These are phyloP conservation scores for Dunckerocampus dactyliophorus DNA, from an alignment of 2,113 vertebrate genomes.

Conservation along the genomic window DNA sequence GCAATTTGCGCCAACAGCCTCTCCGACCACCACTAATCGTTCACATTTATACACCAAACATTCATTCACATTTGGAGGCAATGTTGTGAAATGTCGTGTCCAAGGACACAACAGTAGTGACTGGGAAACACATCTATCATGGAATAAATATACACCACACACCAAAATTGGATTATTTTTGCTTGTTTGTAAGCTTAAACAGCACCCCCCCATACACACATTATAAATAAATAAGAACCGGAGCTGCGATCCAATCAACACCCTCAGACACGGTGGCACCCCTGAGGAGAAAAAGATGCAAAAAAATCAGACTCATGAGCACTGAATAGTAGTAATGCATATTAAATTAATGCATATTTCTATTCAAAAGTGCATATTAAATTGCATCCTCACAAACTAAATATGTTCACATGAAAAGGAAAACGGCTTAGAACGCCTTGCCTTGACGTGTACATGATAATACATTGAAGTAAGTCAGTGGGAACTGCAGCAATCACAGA, in stretches of 20 bases:
- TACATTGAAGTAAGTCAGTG: not conserved
- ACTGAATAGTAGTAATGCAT: constrained; percentile 12
- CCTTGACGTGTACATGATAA: not conserved
- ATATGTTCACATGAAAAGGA: constrained; percentile 1
- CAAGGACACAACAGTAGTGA: no score
- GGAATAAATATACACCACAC: no score
- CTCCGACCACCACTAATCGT: no score
- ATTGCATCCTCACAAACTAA: not conserved
- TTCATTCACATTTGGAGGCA: no score
- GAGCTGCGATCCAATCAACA: constrained; percentile 50
- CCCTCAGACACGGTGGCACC: constrained; percentile 33
- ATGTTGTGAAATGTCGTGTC: no score
- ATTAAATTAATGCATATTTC: constrained; percentile 7
- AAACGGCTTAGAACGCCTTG: not conserved
- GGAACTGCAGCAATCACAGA: constrained; percentile 10
- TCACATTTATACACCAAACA: no score
- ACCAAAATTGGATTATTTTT: no score
- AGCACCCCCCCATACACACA: no score
- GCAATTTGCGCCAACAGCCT: no score
- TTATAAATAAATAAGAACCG: constrained; percentile 25
- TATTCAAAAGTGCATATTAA: constrained; percentile 7
- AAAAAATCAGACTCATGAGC: constrained; percentile 31
- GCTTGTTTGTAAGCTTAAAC: no score
- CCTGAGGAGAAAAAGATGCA: constrained; percentile 30
- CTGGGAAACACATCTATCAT: no score